These are phyloP conservation scores for Lepus timidus DNA, from an alignment of 2,113 vertebrate genomes.

Conservation along the genomic window DNA sequence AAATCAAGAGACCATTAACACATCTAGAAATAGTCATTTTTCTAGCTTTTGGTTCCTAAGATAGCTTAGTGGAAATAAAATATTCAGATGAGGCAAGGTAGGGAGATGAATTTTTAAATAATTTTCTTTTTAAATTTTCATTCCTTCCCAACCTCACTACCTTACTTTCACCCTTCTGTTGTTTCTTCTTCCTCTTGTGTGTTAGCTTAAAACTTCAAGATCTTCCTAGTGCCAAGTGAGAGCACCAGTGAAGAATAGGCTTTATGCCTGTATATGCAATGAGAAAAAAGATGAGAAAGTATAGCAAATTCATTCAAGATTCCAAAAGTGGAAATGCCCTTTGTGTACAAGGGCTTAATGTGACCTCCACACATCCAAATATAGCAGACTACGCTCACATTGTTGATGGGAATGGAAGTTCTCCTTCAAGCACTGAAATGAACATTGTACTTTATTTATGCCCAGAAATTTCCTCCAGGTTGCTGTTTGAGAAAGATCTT, in stretches of 20 bases:
- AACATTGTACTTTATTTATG: background rate
- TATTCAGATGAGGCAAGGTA: constrained; percentile 42
- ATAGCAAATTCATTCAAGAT: background rate
- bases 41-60: constrained; percentile 49
- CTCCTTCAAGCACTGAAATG: background rate
- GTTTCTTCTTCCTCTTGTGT: background rate
- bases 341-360: background rate
- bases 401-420: background rate
- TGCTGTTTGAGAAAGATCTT: background rate
- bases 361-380: background rate
- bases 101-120: constrained; percentile 20
- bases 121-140: constrained; percentile 2
- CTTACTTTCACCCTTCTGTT: background rate
- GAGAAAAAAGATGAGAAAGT: background rate
- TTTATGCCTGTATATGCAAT: background rate
- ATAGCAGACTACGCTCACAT: background rate
- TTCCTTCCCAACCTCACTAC: background rate
- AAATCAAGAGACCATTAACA: constrained; percentile 73
- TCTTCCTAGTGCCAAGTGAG: background rate
- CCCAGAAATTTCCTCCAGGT: background rate
- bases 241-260: background rate
- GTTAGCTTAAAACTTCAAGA: background rate
- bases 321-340: background rate
- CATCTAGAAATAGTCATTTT: constrained; percentile 71
- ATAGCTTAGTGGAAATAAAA: constrained; percentile 67